Evolutionary conservation across 2,113 vertebrate species (phyloP).

Genomic region (Thermophis baileyi): DNA sequence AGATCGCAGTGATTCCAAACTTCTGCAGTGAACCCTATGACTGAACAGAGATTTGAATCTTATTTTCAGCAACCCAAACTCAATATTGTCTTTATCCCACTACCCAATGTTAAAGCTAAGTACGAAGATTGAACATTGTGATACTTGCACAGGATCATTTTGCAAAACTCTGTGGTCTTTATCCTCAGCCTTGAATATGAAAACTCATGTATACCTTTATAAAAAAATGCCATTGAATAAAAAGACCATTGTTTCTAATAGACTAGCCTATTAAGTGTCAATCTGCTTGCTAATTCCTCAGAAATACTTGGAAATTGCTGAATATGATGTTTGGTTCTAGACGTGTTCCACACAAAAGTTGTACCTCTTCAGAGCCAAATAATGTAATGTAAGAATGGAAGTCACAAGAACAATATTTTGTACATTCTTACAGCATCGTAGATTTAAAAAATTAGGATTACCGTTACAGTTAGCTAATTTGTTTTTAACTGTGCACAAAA

Average conservation of each 20-base stretch:
- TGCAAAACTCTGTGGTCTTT: background rate
- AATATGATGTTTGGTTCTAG: background rate
- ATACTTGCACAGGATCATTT: background rate
- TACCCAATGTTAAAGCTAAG: background rate
- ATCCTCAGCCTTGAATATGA: background rate
- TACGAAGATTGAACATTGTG: background rate
- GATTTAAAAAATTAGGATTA: background rate
- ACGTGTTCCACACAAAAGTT: background rate
- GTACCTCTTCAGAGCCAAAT: slow-evolving; percentile 16
- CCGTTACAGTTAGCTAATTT: background rate
- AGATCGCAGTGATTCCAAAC: background rate
- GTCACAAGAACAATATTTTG: slow-evolving; percentile 1
- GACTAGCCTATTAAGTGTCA: background rate
- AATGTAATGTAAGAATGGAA: background rate
- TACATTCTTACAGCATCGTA: background rate
- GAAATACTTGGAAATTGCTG: background rate
- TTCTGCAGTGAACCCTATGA: background rate
- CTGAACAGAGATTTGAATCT: background rate
- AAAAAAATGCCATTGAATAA: slow-evolving; percentile 12
- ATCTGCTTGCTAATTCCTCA: background rate
- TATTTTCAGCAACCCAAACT: background rate
- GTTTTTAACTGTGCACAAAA: background rate
- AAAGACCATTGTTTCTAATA: slow-evolving; percentile 16
- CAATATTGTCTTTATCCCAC: background rate
- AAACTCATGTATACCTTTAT: background rate